Percentiles rank a stretch among this genome's conserved stretches.
Conservation (phyloP, 2,888 invertebrate genomes). For the Hipparchia sbordonii region DNA sequence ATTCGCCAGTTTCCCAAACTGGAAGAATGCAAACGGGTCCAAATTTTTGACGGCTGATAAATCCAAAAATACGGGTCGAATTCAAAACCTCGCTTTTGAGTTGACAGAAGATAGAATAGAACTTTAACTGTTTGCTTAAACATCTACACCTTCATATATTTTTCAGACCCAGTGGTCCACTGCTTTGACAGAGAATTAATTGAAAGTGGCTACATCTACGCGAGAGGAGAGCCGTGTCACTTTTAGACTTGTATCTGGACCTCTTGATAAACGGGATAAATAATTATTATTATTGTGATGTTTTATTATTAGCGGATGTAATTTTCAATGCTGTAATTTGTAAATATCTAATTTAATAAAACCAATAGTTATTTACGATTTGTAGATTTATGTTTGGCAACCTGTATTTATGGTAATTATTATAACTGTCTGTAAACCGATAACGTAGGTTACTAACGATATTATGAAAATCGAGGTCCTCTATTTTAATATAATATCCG, state of each 20-base stretch:
- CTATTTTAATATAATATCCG: background rate
- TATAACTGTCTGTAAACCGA: background rate
- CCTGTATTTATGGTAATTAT: conserved; percentile 4
- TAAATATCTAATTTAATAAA: conserved; percentile 22
- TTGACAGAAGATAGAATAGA: background rate
- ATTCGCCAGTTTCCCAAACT: background rate
- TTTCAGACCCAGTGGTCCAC: background rate
- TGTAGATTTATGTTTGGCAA: conserved; percentile 2
- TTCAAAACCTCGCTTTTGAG: background rate
- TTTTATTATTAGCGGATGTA: conserved; percentile 17
- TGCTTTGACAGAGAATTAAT: background rate
- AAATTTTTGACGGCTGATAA: background rate
- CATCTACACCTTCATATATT: background rate
- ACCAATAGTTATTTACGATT: conserved; percentile 16
- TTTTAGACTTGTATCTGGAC: background rate
- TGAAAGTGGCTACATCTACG: no score
- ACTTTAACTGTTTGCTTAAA: background rate
- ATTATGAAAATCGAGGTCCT: background rate
- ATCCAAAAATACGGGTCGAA: background rate
- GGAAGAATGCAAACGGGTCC: background rate
- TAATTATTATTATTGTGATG: conserved; percentile 21
- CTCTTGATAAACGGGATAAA: conserved; percentile 19
- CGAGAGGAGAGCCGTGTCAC: no score
- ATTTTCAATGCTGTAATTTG: conserved; percentile 19
- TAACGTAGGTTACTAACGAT: background rate